phyloP scores from a whole-genome alignment of 2,797 vertebrate species.

The Paguma larvata region DNA sequence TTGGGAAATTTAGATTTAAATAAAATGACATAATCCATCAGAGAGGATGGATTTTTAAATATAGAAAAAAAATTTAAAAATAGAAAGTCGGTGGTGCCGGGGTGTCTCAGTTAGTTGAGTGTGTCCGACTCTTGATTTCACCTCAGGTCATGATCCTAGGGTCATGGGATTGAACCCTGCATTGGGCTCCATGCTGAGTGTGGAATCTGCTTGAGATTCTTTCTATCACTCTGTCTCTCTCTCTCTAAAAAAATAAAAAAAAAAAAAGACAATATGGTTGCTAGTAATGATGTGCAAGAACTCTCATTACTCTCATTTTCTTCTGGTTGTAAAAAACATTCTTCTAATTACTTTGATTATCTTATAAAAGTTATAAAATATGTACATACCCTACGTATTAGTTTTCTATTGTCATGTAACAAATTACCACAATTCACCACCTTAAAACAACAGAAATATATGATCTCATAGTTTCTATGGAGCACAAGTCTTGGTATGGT shows the following conservation, averaged over 20 bases:
- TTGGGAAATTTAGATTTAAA: not conserved
- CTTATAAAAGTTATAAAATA: not conserved
- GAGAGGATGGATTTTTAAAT: not conserved
- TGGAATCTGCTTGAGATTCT: no score
- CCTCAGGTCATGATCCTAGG: no score
- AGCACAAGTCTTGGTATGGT: not conserved
- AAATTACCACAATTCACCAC: not conserved
- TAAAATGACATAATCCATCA: not conserved
- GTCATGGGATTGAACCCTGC: no score
- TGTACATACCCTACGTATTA: not conserved
- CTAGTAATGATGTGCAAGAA: not conserved
- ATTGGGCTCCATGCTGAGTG: no score
- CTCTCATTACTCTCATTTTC: not conserved
- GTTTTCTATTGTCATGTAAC: not conserved
- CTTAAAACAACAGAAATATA: not conserved
- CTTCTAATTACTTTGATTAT: not conserved
- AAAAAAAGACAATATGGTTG: not conserved
- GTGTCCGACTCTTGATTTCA: no score
- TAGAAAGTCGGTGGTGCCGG: not conserved
- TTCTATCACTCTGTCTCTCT: no score
- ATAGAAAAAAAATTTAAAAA: not conserved
- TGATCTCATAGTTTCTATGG: not conserved
- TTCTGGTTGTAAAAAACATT: not conserved
- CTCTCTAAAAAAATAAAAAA: no score
- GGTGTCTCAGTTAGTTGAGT: no score